These are phyloP conservation scores for Nyctibius bracteatus DNA, from an alignment of 2,113 vertebrate species.

Conservation along the genomic window DNA sequence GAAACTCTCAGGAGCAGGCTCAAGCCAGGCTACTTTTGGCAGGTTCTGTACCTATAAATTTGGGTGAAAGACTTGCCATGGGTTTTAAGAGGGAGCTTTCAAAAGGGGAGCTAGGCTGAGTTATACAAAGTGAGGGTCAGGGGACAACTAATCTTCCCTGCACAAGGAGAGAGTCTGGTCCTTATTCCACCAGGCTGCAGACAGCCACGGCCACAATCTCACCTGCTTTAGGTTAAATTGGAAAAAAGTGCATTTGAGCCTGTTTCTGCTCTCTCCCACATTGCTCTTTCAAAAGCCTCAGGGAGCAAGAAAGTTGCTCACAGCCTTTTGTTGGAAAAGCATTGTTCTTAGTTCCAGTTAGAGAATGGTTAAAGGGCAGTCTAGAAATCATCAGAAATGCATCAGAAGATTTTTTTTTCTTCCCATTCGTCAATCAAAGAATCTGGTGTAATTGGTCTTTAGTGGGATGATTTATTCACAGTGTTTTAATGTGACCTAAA, in stretches of 20 bases:
- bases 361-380: conserved; percentile 7
- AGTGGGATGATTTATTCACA: conserved; percentile 22
- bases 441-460: neutral
- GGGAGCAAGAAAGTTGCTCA: neutral
- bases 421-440: neutral
- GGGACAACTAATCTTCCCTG: neutral
- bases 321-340: neutral
- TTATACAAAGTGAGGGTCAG: neutral
- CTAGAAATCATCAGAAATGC: neutral
- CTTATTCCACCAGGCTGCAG: neutral
- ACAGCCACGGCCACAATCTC: neutral
- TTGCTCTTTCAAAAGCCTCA: neutral
- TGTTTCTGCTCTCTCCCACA: neutral
- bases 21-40: neutral
- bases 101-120: neutral
- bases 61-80: neutral
- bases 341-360: neutral
- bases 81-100: neutral
- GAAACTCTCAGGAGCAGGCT: neutral
- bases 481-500: conserved; percentile 56
- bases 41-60: neutral
- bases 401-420: neutral
- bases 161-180: neutral
- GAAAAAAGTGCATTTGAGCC: neutral
- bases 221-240: neutral